Conservation (phyloP, 30 jellyfish, hydroid and myxozoan species). For the Sanderia malayensis region DNA sequence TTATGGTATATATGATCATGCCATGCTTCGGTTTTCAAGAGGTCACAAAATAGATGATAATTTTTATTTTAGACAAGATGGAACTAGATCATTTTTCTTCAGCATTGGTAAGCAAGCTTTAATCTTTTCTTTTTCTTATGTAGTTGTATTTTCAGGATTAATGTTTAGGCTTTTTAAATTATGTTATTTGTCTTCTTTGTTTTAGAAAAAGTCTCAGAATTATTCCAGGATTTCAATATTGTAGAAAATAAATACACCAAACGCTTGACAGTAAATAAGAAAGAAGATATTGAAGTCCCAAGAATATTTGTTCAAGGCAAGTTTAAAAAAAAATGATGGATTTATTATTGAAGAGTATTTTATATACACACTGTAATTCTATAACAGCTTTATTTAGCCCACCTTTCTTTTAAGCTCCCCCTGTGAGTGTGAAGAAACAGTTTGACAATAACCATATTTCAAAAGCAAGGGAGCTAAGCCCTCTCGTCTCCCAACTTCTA, state of each 20-base stretch:
- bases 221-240: conserved; percentile 63
- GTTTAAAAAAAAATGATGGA: conserved; percentile 51
- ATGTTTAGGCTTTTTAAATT: neutral
- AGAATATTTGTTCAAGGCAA: conserved; percentile 94
- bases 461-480: too few relatives aligned
- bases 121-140: neutral
- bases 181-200: conserved; percentile 4
- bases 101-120: conserved; percentile 56
- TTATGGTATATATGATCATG: conserved; percentile 98
- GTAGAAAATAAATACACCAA: conserved; percentile 50
- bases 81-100: conserved; percentile 90
- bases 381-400: too few relatives aligned
- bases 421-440: too few relatives aligned
- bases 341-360: too few relatives aligned
- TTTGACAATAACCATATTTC: too few relatives aligned
- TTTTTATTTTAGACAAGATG: conserved; percentile 91
- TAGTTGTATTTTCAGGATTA: neutral
- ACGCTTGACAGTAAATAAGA: conserved; percentile 77
- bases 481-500: too few relatives aligned
- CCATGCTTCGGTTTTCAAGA: conserved; percentile 89
- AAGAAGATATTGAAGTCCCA: conserved; percentile 90
- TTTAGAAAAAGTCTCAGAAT: conserved; percentile 26
- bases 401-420: too few relatives aligned
- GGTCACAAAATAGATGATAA: conserved; percentile 87
- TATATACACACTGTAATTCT: too few relatives aligned